phyloP scores from a whole-genome alignment of 1,140 invertebrate genomes.

The Dufourea novaeangliae region DNA sequence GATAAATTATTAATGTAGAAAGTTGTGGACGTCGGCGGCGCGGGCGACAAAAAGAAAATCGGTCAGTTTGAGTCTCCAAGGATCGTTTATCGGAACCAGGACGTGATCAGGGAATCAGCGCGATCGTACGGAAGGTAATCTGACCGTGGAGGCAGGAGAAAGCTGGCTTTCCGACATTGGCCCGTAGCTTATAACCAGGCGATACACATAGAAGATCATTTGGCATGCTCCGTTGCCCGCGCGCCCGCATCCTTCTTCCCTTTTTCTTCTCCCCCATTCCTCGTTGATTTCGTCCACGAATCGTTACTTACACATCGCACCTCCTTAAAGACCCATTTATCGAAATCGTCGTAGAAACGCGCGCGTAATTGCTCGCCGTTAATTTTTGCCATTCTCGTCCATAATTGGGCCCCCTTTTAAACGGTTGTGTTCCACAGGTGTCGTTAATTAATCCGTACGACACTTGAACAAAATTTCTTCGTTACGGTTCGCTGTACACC shows the following conservation, averaged over 20 bases:
- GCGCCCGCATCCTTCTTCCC: conserved; percentile 40
- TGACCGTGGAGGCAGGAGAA: conserved; percentile 67
- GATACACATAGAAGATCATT: conserved; percentile 63
- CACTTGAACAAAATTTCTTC: no score
- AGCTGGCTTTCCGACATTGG: conserved; percentile 66
- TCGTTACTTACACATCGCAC: conserved; percentile 26
- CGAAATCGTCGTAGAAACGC: no score
- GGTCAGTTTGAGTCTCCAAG: conserved; percentile 8
- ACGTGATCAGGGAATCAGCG: conserved; percentile 68
- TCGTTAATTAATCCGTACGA: no score
- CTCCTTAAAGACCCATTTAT: conserved; percentile 18
- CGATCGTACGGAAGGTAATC: conserved; percentile 59
- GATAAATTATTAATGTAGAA: conserved; percentile 29
- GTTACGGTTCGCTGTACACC: background rate
- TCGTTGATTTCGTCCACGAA: conserved; percentile 30
- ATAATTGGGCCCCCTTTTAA: no score
- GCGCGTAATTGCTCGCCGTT: no score
- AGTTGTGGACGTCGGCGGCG: conserved; percentile 9
- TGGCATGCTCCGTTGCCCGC: conserved; percentile 55
- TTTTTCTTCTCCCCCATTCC: background rate
- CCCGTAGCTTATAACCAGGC: conserved; percentile 62
- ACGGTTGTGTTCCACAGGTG: no score
- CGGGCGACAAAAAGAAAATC: conserved; percentile 15
- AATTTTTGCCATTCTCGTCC: no score
- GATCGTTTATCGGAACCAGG: conserved; percentile 58